Conservation (phyloP, 2,888 invertebrate genomes). For the Ligdia adustata region DNA sequence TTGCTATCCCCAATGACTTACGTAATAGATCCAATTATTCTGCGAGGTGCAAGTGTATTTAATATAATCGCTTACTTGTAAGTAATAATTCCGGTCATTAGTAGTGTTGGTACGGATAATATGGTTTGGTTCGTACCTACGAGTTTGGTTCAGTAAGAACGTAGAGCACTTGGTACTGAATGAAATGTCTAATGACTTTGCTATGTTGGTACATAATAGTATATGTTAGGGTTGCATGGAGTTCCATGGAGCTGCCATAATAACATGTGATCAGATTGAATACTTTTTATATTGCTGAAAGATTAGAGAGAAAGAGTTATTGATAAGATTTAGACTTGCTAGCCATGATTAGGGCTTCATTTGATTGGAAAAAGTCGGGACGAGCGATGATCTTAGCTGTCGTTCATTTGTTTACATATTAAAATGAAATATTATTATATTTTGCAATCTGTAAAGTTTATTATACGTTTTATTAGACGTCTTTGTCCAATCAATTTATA, state of each 20-base stretch:
- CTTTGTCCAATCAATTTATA: slow-evolving; percentile 80
- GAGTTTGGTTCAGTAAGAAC: slow-evolving; percentile 44
- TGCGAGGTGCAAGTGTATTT: slow-evolving; percentile 62
- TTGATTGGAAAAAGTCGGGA: slow-evolving; percentile 74
- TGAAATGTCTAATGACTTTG: slow-evolving; percentile 72
- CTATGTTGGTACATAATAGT: slow-evolving; percentile 60
- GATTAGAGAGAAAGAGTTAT: slow-evolving; percentile 64
- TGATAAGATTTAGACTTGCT: slow-evolving; percentile 80
- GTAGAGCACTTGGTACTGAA: slow-evolving; percentile 58
- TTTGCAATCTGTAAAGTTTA: slow-evolving; percentile 48
- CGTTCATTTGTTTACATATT: slow-evolving; percentile 57
- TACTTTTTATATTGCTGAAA: slow-evolving; percentile 82
- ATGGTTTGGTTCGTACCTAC: slow-evolving; percentile 58
- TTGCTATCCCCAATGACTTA: no score
- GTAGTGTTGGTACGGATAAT: slow-evolving; percentile 38
- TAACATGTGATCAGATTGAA: slow-evolving; percentile 83
- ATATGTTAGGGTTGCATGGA: slow-evolving; percentile 69
- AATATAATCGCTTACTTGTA: slow-evolving; percentile 23
- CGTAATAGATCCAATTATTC: slow-evolving; percentile 74
- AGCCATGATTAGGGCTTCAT: slow-evolving; percentile 76
- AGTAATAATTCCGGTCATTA: slow-evolving; percentile 29
- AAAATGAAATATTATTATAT: slow-evolving; percentile 56
- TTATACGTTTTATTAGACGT: slow-evolving; percentile 49
- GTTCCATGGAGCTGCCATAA: slow-evolving; percentile 81
- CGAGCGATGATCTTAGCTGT: slow-evolving; percentile 43